phyloP scores from a whole-genome alignment of 1,140 invertebrate genomes.

The Maniola jurtina region DNA sequence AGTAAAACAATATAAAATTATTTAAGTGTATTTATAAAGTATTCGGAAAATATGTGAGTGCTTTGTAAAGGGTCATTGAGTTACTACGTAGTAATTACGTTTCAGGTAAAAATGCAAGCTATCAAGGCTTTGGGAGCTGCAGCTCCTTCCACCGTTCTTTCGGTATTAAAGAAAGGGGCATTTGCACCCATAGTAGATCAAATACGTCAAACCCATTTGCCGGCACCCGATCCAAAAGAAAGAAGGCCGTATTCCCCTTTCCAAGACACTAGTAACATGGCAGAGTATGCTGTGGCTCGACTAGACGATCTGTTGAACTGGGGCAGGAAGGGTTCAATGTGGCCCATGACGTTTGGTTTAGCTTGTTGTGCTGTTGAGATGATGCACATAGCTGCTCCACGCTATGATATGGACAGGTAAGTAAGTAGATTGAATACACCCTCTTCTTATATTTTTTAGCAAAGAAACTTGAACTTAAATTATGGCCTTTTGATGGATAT shows the following conservation, averaged over 20 bases:
- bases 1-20: conserved; percentile 10
- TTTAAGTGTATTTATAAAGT: neutral
- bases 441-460: too few relatives aligned
- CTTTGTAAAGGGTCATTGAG: conserved; percentile 12
- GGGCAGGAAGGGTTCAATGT: conserved; percentile 94
- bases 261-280: conserved; percentile 84
- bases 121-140: conserved; percentile 61
- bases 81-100: conserved; percentile 36
- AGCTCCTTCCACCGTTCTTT: conserved; percentile 53
- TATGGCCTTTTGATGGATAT: too few relatives aligned
- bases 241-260: conserved; percentile 82
- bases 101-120: conserved; percentile 64
- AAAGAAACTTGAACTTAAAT: too few relatives aligned
- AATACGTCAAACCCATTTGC: conserved; percentile 71
- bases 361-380: conserved; percentile 99
- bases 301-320: conserved; percentile 97
- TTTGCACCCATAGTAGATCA: conserved; percentile 59
- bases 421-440: conserved; percentile 37
- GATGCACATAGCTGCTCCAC: conserved; percentile 99
- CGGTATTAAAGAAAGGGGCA: conserved; percentile 64
- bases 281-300: conserved; percentile 88
- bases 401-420: conserved; percentile 96
- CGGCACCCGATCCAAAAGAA: conserved; percentile 65
- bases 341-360: conserved; percentile 97
- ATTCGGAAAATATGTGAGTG: conserved; percentile 7